Conservation (phyloP, 2,113 vertebrate genomes). For the Maccullochella peelii region DNA sequence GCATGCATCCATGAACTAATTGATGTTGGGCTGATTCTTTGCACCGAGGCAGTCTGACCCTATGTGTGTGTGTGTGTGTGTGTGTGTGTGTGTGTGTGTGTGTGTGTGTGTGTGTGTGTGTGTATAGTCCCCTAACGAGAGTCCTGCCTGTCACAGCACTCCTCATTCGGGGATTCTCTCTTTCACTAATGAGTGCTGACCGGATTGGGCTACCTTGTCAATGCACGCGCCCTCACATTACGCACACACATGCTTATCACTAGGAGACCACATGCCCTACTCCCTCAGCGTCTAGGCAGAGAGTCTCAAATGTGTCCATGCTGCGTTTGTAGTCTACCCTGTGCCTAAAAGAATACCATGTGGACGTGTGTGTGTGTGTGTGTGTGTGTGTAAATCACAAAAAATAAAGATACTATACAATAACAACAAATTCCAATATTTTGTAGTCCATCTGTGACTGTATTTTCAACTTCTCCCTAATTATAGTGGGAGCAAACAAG, state of each 20-base stretch:
- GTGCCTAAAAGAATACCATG: slow-evolving; percentile 25
- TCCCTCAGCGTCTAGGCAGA: slow-evolving; percentile 63
- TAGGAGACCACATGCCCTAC: slow-evolving; percentile 69
- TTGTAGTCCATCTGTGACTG: slow-evolving; percentile 9
- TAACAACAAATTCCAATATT: slow-evolving; percentile 1
- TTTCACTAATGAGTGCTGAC: slow-evolving; percentile 79
- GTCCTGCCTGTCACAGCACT: slow-evolving; percentile 72
- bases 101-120: slow-evolving; percentile 19
- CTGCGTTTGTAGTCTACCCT: slow-evolving; percentile 31
- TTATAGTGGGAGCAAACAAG: slow-evolving; percentile 29
- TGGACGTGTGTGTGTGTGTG: slow-evolving; percentile 9
- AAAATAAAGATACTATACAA: neutral
- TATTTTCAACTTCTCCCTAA: slow-evolving; percentile 35
- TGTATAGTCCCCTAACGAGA: slow-evolving; percentile 66
- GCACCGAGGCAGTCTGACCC: slow-evolving; percentile 58
- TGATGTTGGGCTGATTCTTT: slow-evolving; percentile 71
- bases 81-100: slow-evolving; percentile 28
- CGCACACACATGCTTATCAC: slow-evolving; percentile 65
- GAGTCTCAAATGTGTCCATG: slow-evolving; percentile 59
- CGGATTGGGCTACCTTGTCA: slow-evolving; percentile 74
- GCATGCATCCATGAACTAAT: slow-evolving; percentile 75
- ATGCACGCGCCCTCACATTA: slow-evolving; percentile 13
- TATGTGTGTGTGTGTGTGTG: slow-evolving; percentile 22
- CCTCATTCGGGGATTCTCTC: slow-evolving; percentile 76
- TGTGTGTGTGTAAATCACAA: neutral